Evolutionary conservation across 2,797 vertebrate genomes (phyloP).

Genomic region (Lacerta viridis): DNA sequence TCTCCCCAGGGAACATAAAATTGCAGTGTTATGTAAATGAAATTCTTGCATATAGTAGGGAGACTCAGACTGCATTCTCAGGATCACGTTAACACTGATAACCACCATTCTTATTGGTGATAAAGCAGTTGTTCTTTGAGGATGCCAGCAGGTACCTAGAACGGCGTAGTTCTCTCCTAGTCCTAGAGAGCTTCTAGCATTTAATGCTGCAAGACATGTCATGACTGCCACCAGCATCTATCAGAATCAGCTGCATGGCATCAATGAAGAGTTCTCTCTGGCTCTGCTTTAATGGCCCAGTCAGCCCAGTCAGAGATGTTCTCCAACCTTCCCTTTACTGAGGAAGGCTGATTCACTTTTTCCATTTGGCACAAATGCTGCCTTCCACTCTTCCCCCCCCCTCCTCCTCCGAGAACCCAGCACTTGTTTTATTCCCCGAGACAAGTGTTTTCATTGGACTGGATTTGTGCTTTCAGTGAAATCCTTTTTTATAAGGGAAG

Average conservation of each 20-base stretch:
- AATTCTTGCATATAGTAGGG: neutral
- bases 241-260: neutral
- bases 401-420: neutral
- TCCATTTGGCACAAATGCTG: too few species aligned
- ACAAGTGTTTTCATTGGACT: neutral
- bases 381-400: too few species aligned
- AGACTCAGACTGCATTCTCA: neutral
- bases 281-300: neutral
- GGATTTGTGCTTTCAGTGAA: neutral
- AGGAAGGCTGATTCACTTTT: neutral
- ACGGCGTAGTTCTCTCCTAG: neutral
- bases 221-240: neutral
- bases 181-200: neutral
- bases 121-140: constrained; percentile 5
- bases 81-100: neutral
- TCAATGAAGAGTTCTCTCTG: neutral
- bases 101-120: neutral
- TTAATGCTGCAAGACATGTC: neutral
- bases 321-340: neutral
- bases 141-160: neutral
- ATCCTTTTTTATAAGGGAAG: neutral
- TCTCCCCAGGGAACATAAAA: neutral
- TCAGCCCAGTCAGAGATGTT: neutral
- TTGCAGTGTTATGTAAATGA: neutral
- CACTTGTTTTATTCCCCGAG: neutral